A percentile compares a stretch with the other conserved stretches of the same genome.
phyloP scores from a whole-genome alignment of 2,888 invertebrate species.

The Caenorhabditis auriculariae region DNA sequence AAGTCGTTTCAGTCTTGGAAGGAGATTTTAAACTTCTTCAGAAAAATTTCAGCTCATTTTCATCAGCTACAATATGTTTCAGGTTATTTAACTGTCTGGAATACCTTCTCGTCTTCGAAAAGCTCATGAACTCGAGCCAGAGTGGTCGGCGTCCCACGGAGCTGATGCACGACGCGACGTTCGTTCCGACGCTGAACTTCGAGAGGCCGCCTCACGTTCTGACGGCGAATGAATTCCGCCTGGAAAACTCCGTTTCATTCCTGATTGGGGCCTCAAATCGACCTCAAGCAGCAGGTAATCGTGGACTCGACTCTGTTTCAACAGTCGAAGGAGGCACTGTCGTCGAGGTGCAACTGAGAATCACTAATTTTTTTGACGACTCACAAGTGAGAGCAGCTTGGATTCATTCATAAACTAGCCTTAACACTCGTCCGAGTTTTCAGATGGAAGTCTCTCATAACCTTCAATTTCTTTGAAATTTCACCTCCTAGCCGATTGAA shows the following conservation, averaged over 20 bases:
- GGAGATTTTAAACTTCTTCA: neutral
- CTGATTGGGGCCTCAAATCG: neutral
- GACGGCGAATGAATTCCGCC: slow-evolving; percentile 45
- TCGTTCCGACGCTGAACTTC: slow-evolving; percentile 39
- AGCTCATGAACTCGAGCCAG: slow-evolving; percentile 51
- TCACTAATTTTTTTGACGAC: neutral
- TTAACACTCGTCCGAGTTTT: too few relatives aligned
- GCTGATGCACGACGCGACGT: slow-evolving; percentile 33
- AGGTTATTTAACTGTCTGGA: neutral
- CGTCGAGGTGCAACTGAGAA: slow-evolving; percentile 39
- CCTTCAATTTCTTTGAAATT: too few relatives aligned
- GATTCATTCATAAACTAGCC: too few relatives aligned
- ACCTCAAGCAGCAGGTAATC: slow-evolving; percentile 52
- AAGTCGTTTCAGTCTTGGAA: neutral
- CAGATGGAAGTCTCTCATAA: too few relatives aligned
- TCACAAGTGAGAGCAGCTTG: too few relatives aligned
- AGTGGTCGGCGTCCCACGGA: slow-evolving; percentile 49
- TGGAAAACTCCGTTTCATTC: slow-evolving; percentile 1
- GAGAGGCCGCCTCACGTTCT: slow-evolving; percentile 28
- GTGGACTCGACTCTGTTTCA: slow-evolving; percentile 49
- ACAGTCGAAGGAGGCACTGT: slow-evolving; percentile 46
- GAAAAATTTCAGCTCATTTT: neutral
- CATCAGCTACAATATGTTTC: neutral
- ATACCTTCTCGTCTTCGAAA: slow-evolving; percentile 48
- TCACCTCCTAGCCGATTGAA: neutral